Evolutionary conservation across 92 coral and sea anemone genomes (phyloP).

Genomic region (Palythoa heliodiscus): DNA sequence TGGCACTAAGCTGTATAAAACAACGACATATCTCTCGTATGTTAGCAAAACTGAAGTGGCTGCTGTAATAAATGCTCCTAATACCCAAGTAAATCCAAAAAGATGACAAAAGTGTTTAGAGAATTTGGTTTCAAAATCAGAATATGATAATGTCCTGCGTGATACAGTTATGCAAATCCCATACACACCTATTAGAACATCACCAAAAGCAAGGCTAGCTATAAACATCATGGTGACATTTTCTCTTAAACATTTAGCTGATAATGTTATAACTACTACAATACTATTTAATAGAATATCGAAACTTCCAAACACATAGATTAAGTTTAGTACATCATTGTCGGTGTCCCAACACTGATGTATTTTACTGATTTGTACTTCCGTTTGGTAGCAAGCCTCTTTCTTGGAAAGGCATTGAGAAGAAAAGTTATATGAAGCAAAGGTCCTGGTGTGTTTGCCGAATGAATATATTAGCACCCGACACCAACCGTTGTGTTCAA

Average conservation of each 20-base stretch:
- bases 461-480: constrained; percentile 29
- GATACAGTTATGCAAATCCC: constrained; percentile 28
- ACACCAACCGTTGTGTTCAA: constrained; percentile 28
- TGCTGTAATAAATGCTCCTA: constrained; percentile 60
- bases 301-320: constrained; percentile 22
- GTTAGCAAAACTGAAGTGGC: constrained; percentile 66
- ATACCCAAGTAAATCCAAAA: constrained; percentile 71
- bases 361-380: constrained; percentile 11
- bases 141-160: constrained; percentile 45
- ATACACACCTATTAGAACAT: constrained; percentile 21
- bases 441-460: neutral
- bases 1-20: constrained; percentile 71
- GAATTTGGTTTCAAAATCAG: constrained; percentile 26
- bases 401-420: neutral
- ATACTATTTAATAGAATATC: constrained; percentile 19
- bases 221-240: constrained; percentile 36
- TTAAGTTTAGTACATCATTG: constrained; percentile 25
- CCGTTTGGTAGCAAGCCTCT: constrained; percentile 1
- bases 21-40: constrained; percentile 68
- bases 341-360: constrained; percentile 42
- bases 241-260: constrained; percentile 18
- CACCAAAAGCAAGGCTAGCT: constrained; percentile 19
- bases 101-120: constrained; percentile 46
- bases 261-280: constrained; percentile 5
- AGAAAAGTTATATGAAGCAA: constrained; percentile 14